phyloP scores from a whole-genome alignment of 2,797 vertebrate genomes.

The Setipinna tenuifilis region DNA sequence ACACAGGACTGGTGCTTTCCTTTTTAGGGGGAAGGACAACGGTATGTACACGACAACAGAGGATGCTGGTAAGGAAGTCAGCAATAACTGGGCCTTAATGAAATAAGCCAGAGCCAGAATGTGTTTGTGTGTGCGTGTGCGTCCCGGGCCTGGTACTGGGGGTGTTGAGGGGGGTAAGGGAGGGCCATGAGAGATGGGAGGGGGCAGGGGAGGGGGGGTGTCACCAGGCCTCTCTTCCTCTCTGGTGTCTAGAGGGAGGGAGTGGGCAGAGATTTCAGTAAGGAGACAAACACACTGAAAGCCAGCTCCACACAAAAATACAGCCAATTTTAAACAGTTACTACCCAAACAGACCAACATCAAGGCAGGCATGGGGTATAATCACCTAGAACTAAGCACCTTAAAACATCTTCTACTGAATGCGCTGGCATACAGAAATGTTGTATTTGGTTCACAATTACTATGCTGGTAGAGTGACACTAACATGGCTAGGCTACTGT shows the following conservation, averaged over 20 bases:
- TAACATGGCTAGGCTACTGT: neutral
- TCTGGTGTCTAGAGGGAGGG: neutral
- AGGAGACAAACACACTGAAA: neutral
- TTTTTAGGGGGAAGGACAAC: neutral
- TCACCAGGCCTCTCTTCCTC: conserved; percentile 6
- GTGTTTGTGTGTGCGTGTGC: conserved; percentile 2
- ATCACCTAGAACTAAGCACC: neutral
- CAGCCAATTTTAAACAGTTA: neutral
- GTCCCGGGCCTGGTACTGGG: neutral
- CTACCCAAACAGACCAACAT: neutral
- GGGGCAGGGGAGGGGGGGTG: neutral
- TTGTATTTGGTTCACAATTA: neutral
- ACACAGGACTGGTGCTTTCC: neutral
- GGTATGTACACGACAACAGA: conserved; percentile 21
- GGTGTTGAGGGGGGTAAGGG: neutral
- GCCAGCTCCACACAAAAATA: neutral
- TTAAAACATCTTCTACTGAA: too few relatives aligned
- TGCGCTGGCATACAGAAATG: neutral
- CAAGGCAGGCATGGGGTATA: neutral
- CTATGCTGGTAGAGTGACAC: neutral
- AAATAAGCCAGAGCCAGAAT: neutral
- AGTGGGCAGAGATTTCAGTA: neutral
- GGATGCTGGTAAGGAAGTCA: conserved; percentile 2
- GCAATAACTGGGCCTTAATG: neutral
- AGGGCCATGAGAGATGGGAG: neutral